Evolutionary conservation across 2,113 vertebrate species (phyloP).

Genomic region (Corynorhinus townsendii): DNA sequence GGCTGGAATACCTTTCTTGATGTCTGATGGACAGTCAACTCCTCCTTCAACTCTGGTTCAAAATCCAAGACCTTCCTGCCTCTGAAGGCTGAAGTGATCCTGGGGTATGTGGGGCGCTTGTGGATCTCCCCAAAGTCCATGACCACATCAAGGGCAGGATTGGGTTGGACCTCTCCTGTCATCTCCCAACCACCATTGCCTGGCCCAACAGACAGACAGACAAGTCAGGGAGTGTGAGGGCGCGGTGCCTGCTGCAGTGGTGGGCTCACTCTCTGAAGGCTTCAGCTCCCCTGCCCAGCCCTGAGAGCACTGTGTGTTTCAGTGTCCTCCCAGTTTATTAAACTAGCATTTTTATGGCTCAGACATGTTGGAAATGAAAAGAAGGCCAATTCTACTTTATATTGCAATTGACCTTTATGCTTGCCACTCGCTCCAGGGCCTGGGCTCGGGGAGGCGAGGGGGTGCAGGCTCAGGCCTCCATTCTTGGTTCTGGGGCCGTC

Average conservation of each 20-base stretch:
- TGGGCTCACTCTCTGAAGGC: background rate
- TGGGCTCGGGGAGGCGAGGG: background rate
- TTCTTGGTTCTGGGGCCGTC: accelerated
- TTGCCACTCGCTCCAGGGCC: background rate
- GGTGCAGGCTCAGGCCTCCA: background rate
- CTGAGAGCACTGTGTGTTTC: background rate
- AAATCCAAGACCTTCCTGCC: background rate
- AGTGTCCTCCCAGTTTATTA: conserved; percentile 34
- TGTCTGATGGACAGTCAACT: too few relatives aligned
- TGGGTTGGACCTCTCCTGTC: background rate
- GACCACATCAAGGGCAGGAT: accelerated
- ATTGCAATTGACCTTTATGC: conserved; percentile 69
- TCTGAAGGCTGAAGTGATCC: background rate
- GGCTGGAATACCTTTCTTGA: background rate
- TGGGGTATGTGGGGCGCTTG: background rate
- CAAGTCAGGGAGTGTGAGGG: background rate
- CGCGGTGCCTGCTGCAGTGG: background rate
- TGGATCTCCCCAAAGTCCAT: background rate
- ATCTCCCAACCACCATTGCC: background rate
- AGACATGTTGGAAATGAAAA: conserved; percentile 66
- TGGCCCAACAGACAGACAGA: background rate
- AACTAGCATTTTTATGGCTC: conserved; percentile 55
- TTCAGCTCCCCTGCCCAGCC: accelerated
- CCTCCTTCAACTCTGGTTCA: background rate
- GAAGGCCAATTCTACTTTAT: conserved; percentile 62